Evolutionary conservation across 2,797 vertebrate species (phyloP), one percentile per base, ranked within the genome.

Genomic region (Malurus leucopterus): DNA sequence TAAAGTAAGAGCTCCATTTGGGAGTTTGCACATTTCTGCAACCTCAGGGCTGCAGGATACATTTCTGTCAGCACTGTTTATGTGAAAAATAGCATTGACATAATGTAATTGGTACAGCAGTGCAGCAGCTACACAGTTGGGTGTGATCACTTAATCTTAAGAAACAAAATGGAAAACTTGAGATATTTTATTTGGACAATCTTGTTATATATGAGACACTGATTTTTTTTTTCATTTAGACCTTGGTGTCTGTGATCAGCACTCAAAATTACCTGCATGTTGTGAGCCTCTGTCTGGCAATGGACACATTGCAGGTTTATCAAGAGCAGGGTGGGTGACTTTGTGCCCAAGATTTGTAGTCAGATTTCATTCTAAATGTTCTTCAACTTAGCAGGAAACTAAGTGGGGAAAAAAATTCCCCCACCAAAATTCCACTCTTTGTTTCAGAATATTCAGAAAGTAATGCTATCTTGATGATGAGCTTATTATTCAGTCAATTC

Each of bases 51-150:
- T 81, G 46, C 10, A 63, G n/a, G 90, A 84, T 88, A 90, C 58
- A 5, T 81, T 92, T 89, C 92, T 91, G 70, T 96, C 95, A 92
- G 68, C 44, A 21, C 51, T 30, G 9, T 74, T 92, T 82, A 64
- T 82, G 89, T 92, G 72, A 83, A 93, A 95, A 92, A 94, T 91
- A 84, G 43, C 86, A 84, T 27, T 72, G 84, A 78, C 11, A 7
- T 78, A 47, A 32, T 44, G 55, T 82, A 89, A 91, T 84, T 84
- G 82, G 32, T 81, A 69, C 59, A 76, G 40, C 18, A 36, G 15
- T 50, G 20, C 34, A 76, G 86, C 43, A 59, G 30, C 71, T 83
- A 67, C 13, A 55, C 18, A 27, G 20, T 54, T 19, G 6, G 51
- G n/a, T 53, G 16, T 74, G 62, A 69, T 64, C 62, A 72, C 34